A percentile compares a stretch with the other conserved stretches of the same genome.
phyloP scores from a whole-genome alignment of 2,113 vertebrate genomes.

The Platichthys stellatus region DNA sequence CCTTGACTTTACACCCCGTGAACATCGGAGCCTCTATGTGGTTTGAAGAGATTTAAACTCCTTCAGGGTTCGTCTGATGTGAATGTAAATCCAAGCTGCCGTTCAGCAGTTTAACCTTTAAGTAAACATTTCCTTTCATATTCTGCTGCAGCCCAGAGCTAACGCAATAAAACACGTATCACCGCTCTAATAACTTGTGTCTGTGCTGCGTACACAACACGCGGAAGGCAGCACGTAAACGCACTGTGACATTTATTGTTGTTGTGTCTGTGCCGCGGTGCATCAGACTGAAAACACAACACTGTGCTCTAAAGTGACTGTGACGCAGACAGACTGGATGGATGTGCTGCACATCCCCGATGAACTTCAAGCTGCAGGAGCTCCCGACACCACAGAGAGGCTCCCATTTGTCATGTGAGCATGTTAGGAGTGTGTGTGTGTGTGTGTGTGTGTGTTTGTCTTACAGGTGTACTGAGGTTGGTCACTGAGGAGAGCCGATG shows the following conservation, averaged over 20 bases:
- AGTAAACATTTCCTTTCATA: neutral
- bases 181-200: neutral
- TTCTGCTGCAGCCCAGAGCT: neutral
- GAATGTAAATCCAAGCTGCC: slow-evolving; percentile 28
- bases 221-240: neutral
- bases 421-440: neutral
- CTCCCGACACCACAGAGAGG: slow-evolving; percentile 38
- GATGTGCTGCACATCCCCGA: neutral
- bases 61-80: neutral
- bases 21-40: neutral
- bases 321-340: neutral
- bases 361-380: slow-evolving; percentile 46
- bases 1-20: too few relatives aligned
- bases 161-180: neutral
- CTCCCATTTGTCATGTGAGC: slow-evolving; percentile 44
- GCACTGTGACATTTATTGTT: neutral
- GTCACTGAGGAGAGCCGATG: slow-evolving; percentile 43
- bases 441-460: slow-evolving; percentile 24
- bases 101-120: slow-evolving; percentile 1
- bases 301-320: neutral
- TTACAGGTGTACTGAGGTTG: neutral
- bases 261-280: neutral
- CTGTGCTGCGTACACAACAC: neutral
- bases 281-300: slow-evolving; percentile 4
- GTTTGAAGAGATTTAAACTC: neutral